Evolutionary conservation across 1,140 invertebrate species (phyloP).

Genomic region (Aethina tumida): DNA sequence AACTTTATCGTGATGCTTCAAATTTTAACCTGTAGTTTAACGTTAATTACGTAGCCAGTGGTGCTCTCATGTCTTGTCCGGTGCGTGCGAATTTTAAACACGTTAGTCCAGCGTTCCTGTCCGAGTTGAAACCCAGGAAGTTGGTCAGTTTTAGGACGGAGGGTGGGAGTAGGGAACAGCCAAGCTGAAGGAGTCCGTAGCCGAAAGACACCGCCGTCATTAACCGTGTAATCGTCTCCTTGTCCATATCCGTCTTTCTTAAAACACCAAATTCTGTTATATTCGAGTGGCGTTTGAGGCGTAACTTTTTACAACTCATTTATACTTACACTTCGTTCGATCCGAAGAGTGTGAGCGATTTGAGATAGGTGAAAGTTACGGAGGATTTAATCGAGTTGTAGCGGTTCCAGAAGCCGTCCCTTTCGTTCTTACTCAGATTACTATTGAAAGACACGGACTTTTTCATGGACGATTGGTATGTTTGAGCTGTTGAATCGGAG

Average conservation of each 20-base stretch:
- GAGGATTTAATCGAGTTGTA: slow-evolving; percentile 8
- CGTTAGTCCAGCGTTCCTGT: slow-evolving; percentile 48
- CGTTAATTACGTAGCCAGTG: slow-evolving; percentile 52
- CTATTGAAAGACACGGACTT: slow-evolving; percentile 24
- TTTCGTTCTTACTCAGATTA: slow-evolving; percentile 13
- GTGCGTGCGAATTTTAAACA: slow-evolving; percentile 55
- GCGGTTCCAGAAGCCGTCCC: slow-evolving; percentile 6
- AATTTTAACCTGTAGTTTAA: slow-evolving; percentile 2
- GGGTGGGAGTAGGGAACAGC: slow-evolving; percentile 58
- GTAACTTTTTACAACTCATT: too few species aligned
- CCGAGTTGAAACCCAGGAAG: slow-evolving; percentile 63
- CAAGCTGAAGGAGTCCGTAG: slow-evolving; percentile 62
- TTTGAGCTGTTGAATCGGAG: neutral
- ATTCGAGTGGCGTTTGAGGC: too few species aligned
- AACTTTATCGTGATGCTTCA: slow-evolving; percentile 9
- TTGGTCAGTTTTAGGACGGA: slow-evolving; percentile 56
- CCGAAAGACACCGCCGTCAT: slow-evolving; percentile 63
- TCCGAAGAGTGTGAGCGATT: slow-evolving; percentile 4
- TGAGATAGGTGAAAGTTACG: slow-evolving; percentile 9
- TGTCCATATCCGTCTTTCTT: slow-evolving; percentile 15
- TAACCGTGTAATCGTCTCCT: slow-evolving; percentile 45
- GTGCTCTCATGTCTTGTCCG: slow-evolving; percentile 61
- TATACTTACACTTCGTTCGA: slow-evolving; percentile 12
- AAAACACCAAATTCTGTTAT: too few species aligned
- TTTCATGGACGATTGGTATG: slow-evolving; percentile 11